These are phyloP conservation scores for Hylaeus volcanicus DNA, from an alignment of 1,140 invertebrate species.

Conservation along the genomic window DNA sequence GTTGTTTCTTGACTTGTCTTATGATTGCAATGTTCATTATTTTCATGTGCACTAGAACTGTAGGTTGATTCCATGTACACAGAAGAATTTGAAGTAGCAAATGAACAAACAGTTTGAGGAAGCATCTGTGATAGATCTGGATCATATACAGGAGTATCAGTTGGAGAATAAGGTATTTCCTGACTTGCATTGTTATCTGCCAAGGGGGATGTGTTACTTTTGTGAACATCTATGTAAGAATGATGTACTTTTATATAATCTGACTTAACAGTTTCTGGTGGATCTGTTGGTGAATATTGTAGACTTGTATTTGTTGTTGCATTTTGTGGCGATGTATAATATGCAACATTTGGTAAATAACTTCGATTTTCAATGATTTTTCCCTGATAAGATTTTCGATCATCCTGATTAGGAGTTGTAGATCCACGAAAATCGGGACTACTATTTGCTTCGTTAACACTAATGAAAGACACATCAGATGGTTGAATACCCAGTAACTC, in stretches of 20 bases:
- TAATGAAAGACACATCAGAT: slow-evolving; percentile 64
- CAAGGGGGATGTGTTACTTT: not conserved
- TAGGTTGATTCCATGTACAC: slow-evolving; percentile 9
- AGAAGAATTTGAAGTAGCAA: slow-evolving; percentile 3
- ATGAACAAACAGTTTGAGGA: slow-evolving; percentile 24
- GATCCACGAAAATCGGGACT: slow-evolving; percentile 28
- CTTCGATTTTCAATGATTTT: slow-evolving; percentile 38
- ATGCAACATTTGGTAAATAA: slow-evolving; percentile 24
- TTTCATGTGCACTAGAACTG: not conserved
- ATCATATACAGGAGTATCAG: slow-evolving; percentile 59
- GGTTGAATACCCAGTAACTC: slow-evolving; percentile 56
- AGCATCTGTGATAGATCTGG: slow-evolving; percentile 28
- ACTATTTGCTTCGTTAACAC: slow-evolving; percentile 39
- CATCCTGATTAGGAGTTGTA: slow-evolving; percentile 13
- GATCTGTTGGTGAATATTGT: slow-evolving; percentile 64
- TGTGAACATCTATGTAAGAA: slow-evolving; percentile 5
- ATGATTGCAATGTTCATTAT: slow-evolving; percentile 10
- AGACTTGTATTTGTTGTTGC: slow-evolving; percentile 25
- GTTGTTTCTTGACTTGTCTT: not conserved
- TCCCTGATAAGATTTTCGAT: slow-evolving; percentile 9
- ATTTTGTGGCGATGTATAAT: slow-evolving; percentile 1
- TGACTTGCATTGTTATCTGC: slow-evolving; percentile 29
- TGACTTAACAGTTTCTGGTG: slow-evolving; percentile 26
- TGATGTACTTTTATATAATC: slow-evolving; percentile 21
- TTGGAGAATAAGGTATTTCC: slow-evolving; percentile 69